Conservation (phyloP, 1,140 invertebrate species). For the Leptinotarsa undecemlineata region DNA sequence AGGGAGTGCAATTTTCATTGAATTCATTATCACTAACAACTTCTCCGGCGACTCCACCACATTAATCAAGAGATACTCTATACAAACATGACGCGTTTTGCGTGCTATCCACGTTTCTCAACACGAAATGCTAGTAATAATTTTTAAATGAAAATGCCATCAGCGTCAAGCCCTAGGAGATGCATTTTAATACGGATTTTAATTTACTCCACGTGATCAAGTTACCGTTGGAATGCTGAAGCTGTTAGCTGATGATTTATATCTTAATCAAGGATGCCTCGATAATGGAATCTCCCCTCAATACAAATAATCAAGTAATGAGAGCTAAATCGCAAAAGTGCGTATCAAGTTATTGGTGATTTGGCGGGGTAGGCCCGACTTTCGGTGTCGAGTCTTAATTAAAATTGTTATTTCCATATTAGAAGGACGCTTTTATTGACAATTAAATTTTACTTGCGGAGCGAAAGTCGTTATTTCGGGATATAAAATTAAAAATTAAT, state of each 20-base stretch:
- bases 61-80: neutral
- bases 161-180: neutral
- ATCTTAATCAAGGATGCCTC: conserved; percentile 47
- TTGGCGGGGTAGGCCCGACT: neutral
- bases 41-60: neutral
- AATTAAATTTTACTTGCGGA: conserved; percentile 15
- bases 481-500: conserved; percentile 7
- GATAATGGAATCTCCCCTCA: conserved; percentile 36
- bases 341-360: conserved; percentile 21
- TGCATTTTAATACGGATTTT: conserved; percentile 32
- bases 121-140: conserved; percentile 17
- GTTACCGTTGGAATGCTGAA: conserved; percentile 42
- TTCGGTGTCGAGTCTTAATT: conserved; percentile 12
- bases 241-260: conserved; percentile 49
- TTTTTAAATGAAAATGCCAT: conserved; percentile 17
- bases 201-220: conserved; percentile 42
- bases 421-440: conserved; percentile 8
- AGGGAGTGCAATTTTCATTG: too few species aligned
- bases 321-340: conserved; percentile 45
- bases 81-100: neutral
- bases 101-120: conserved; percentile 9
- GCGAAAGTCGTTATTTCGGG: neutral
- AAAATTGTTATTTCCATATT: conserved; percentile 19
- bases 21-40: too few species aligned
- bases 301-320: conserved; percentile 48